Evolutionary conservation across 2,797 vertebrate genomes (phyloP), one percentile per base, ranked within the genome.

Genomic region (Takifugu ocellatus): DNA sequence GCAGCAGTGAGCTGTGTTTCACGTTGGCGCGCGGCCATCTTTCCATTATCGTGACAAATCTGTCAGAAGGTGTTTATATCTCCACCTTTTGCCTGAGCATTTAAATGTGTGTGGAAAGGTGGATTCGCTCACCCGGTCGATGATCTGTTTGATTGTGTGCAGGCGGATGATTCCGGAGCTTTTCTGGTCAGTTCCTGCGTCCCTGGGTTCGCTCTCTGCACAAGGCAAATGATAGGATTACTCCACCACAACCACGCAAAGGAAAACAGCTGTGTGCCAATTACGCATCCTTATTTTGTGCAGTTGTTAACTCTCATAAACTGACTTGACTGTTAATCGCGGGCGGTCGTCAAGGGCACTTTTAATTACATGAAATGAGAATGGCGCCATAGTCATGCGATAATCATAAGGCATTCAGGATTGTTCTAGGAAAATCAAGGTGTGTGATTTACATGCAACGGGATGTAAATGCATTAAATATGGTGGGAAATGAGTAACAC

Each of bases 81-180:
- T 47, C 11, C 24, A 3, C 60, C 24, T 10, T 65, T 58, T 31
- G 14, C 8, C 9, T 47, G n/a, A 6, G 11, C 24, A 17, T 25
- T n/a, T 12, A 16, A 49, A 17, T 1, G 27, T 26, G 39, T 44
- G 49, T 61, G n/a, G 25, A 48, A 6, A 44, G 56, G 0, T 12
- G 17, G 25, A 49, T 53, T 61, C 31, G 88, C 96, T 94, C 86
- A 98, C 97, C 83, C 93, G 90, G 80, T 99, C 97, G 8, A 98
- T 99, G 63, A 99, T 98, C 84, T 98, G 96, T 77, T 99, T 99
- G 78, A 99, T 98, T 26, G 96, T 99, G 80, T 99, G 97, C 74
- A 99, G 93, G 63, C 96, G 96, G 77, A 99, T 99, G 78, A 99
- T 98, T 62, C 97, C 97, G 33, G 96, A 95, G 84, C 92, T 96